Evolutionary conservation across 2,113 vertebrate genomes (phyloP).

Genomic region (Tautogolabrus adspersus): DNA sequence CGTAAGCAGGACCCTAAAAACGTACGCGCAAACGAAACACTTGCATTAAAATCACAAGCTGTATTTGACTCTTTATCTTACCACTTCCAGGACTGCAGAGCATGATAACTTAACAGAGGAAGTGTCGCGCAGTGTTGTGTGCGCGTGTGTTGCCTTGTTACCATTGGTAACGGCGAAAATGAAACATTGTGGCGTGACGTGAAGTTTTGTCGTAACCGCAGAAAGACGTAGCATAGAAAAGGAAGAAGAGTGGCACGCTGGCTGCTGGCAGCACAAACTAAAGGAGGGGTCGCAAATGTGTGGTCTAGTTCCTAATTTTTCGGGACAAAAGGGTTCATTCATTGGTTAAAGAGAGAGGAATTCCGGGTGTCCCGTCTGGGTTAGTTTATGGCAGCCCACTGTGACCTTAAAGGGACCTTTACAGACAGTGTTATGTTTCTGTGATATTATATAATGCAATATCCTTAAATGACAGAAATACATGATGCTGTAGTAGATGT

Average conservation of each 20-base stretch:
- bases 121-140: slow-evolving; percentile 24
- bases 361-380: background rate
- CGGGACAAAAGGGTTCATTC: slow-evolving; percentile 17
- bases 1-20: background rate
- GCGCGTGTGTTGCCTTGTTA: slow-evolving; percentile 74
- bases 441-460: background rate
- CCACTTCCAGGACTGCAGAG: slow-evolving; percentile 11
- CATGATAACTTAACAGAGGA: slow-evolving; percentile 37
- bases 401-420: background rate
- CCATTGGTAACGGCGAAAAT: slow-evolving; percentile 71
- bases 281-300: slow-evolving; percentile 10
- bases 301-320: background rate
- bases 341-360: slow-evolving; percentile 9
- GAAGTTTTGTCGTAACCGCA: background rate
- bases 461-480: background rate
- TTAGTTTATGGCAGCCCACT: background rate
- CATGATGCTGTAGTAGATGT: background rate
- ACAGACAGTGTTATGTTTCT: background rate
- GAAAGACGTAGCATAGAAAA: background rate
- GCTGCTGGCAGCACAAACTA: background rate
- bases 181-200: slow-evolving; percentile 45
- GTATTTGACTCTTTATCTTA: slow-evolving; percentile 34
- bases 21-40: background rate
- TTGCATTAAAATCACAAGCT: background rate
- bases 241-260: background rate